A percentile compares a stretch with the other conserved stretches of the same genome.
These are phyloP conservation scores for Hydrozoanthus tunicans DNA, from an alignment of 64 coral and sea anemone species.

Conservation along the genomic window DNA sequence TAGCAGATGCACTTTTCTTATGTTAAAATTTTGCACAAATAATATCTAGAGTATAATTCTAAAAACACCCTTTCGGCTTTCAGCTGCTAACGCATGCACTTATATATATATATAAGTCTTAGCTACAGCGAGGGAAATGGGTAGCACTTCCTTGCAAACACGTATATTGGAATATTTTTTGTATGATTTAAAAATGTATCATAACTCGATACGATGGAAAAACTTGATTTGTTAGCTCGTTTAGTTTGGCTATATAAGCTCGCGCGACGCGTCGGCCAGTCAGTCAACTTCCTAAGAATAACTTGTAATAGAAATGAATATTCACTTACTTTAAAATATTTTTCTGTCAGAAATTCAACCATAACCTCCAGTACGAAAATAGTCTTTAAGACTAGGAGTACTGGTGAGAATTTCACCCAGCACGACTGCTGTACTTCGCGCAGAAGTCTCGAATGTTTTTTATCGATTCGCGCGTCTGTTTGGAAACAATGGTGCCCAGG, in stretches of 20 bases:
- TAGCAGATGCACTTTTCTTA: too few species aligned
- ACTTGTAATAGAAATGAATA: background rate
- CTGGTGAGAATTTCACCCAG: background rate
- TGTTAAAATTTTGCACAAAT: too few species aligned
- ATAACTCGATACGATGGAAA: background rate
- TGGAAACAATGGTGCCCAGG: background rate
- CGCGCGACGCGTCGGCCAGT: background rate
- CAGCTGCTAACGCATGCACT: too few species aligned
- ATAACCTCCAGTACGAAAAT: background rate
- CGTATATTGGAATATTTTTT: too few species aligned
- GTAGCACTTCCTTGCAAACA: too few species aligned
- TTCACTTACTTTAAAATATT: background rate
- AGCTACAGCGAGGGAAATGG: too few species aligned
- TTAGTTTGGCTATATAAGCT: background rate
- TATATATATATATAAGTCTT: too few species aligned
- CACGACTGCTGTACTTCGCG: background rate
- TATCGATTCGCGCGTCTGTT: conserved; percentile 5
- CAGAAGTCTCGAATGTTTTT: conserved; percentile 7
- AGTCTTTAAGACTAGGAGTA: background rate
- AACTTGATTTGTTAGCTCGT: background rate
- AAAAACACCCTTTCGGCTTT: too few species aligned
- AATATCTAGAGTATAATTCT: too few species aligned
- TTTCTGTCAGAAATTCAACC: background rate
- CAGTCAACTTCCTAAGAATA: background rate
- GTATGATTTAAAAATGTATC: background rate